These are phyloP conservation scores for Atlantisia rogersi DNA, from an alignment of 2,113 vertebrate genomes.

Conservation along the genomic window DNA sequence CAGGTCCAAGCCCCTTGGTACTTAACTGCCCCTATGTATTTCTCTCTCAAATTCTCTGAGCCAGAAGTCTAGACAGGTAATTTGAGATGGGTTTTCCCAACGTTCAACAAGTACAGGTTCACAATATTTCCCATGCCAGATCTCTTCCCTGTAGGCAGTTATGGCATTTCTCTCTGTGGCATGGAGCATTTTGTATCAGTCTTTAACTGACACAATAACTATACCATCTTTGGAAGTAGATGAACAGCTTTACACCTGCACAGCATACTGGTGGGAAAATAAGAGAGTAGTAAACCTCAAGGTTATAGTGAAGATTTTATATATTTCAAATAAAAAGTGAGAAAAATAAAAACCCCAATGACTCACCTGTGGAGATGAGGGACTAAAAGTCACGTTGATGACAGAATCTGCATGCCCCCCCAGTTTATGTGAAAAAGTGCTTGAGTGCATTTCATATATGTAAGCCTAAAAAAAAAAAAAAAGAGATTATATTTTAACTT, in stretches of 20 bases:
- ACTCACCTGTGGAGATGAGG: constrained; percentile 81
- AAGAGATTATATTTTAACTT: background rate
- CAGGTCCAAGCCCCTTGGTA: background rate
- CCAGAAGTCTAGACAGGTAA: background rate
- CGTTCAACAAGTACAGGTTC: background rate
- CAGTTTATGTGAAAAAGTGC: constrained; percentile 81
- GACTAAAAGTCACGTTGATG: constrained; percentile 82
- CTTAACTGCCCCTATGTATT: background rate
- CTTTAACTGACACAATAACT: background rate
- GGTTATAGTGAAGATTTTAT: background rate
- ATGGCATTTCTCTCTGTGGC: background rate
- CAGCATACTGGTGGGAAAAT: background rate
- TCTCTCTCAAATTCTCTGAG: background rate
- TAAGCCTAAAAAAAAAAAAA: constrained; percentile 82
- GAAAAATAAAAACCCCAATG: background rate
- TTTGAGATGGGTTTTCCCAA: background rate
- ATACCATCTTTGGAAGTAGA: background rate
- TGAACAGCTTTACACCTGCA: background rate
- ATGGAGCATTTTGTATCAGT: background rate
- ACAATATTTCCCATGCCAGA: background rate
- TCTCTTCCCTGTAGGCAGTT: background rate
- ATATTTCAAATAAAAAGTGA: background rate
- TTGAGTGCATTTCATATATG: constrained; percentile 82
- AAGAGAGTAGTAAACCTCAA: background rate
- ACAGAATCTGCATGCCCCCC: constrained; percentile 82